A percentile compares a stretch with the other conserved stretches of the same genome.
Conservation (phyloP, 2,888 invertebrate genomes). For the Hypolimnas misippus region DNA sequence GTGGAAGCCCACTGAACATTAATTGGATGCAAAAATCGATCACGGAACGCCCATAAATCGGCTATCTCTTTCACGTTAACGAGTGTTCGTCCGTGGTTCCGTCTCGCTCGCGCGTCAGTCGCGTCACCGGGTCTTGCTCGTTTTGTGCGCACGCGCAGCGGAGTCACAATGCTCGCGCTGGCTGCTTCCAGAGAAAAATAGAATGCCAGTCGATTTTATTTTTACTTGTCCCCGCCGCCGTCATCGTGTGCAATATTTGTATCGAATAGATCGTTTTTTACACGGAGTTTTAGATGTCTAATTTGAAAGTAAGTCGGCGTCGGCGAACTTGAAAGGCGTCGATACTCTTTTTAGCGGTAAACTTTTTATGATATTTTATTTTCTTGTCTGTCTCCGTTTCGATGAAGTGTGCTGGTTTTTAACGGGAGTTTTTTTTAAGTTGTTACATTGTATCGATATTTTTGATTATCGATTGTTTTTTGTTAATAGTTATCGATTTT, state of each 20-base stretch:
- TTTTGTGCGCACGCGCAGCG: conserved; percentile 72
- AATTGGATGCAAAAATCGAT: conserved; percentile 77
- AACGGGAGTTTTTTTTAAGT: conserved; percentile 38
- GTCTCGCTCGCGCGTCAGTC: conserved; percentile 52
- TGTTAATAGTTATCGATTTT: conserved; percentile 6
- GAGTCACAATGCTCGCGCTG: conserved; percentile 69
- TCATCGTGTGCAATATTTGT: conserved; percentile 82
- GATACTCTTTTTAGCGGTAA: conserved; percentile 49
- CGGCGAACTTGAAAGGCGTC: conserved; percentile 53
- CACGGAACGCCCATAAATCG: conserved; percentile 69
- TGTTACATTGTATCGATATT: conserved; percentile 4
- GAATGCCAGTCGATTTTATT: conserved; percentile 69
- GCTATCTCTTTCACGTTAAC: conserved; percentile 52
- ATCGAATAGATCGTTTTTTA: conserved; percentile 69
- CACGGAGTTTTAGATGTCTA: conserved; percentile 63
- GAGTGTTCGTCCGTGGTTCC: conserved; percentile 28
- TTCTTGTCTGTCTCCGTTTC: conserved; percentile 17
- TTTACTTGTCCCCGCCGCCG: conserved; percentile 65
- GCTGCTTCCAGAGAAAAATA: conserved; percentile 78
- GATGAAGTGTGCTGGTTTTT: conserved; percentile 18
- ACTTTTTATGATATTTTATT: conserved; percentile 29
- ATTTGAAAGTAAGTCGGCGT: conserved; percentile 71
- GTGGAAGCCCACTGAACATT: conserved; percentile 81
- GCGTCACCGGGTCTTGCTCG: conserved; percentile 56
- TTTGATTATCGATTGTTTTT: conserved; percentile 7